These are phyloP conservation scores for Porites australiensis DNA, from an alignment of 64 coral and sea anemone genomes.

Conservation along the genomic window DNA sequence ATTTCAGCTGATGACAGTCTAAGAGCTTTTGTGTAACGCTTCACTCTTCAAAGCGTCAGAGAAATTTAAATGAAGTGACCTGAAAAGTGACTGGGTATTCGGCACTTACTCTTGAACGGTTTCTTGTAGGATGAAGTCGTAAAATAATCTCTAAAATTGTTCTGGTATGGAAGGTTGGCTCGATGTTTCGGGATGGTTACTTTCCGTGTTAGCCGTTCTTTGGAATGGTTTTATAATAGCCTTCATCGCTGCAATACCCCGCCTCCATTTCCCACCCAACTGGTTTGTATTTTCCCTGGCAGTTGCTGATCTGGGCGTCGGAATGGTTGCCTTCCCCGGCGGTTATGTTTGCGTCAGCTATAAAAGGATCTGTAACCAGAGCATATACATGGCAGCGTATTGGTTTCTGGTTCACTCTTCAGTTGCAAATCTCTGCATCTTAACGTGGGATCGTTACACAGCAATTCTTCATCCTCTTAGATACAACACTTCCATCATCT, in stretches of 20 bases:
- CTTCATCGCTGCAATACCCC: not conserved
- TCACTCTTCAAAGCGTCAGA: too few relatives aligned
- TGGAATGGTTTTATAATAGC: slow-evolving; percentile 10
- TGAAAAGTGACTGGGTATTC: too few relatives aligned
- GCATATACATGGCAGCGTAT: not conserved
- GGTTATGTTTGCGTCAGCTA: not conserved
- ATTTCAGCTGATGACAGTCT: too few relatives aligned
- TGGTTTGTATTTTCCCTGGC: slow-evolving; percentile 38
- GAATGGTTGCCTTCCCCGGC: not conserved
- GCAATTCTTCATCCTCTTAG: slow-evolving; percentile 38
- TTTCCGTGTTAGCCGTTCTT: not conserved
- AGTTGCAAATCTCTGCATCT: slow-evolving; percentile 30
- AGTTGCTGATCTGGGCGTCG: not conserved
- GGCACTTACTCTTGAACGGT: too few relatives aligned
- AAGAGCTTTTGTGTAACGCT: too few relatives aligned
- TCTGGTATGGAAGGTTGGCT: not conserved
- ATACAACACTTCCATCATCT: not conserved
- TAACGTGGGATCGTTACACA: slow-evolving; percentile 43
- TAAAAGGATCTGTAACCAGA: not conserved
- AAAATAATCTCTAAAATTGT: too few relatives aligned
- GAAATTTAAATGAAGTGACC: too few relatives aligned
- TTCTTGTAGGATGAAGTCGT: too few relatives aligned
- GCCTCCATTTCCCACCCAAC: slow-evolving; percentile 17
- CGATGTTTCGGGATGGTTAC: not conserved
- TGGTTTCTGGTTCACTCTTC: slow-evolving; percentile 5